phyloP scores from a whole-genome alignment of 2,113 vertebrate genomes.

The Coptodon bakossiorum region DNA sequence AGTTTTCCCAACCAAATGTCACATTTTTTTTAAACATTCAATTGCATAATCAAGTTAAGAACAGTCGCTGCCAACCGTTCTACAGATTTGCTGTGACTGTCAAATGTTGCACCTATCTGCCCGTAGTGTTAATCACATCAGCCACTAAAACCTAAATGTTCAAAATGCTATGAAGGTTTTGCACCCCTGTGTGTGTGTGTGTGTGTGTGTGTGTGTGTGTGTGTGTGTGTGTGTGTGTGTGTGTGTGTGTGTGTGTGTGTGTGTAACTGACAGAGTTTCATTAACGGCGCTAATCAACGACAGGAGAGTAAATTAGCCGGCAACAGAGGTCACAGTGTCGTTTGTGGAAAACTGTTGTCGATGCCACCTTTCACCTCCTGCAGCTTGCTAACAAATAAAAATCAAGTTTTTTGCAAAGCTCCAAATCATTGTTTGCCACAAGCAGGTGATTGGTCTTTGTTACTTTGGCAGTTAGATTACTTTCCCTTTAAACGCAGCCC shows the following conservation, averaged over 20 bases:
- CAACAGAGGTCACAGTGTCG: neutral
- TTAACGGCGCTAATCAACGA: neutral
- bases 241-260: neutral
- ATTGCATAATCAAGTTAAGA: neutral
- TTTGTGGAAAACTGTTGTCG: neutral
- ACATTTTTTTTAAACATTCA: neutral
- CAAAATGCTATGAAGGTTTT: neutral
- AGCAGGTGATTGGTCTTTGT: neutral
- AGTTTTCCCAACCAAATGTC: neutral
- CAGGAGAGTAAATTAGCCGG: neutral
- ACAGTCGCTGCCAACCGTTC: neutral
- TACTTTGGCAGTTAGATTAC: neutral
- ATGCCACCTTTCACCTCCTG: neutral
- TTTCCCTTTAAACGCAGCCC: neutral
- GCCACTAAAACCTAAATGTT: neutral
- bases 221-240: neutral
- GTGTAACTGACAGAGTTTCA: neutral
- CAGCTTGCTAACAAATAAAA: neutral
- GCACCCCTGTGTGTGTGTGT: neutral
- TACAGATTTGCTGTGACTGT: neutral
- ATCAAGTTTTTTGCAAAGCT: neutral
- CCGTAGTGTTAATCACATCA: neutral
- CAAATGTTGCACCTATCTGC: neutral
- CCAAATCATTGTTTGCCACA: neutral
- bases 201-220: neutral